Base-by-base conservation (phyloP, 2,888 invertebrate species). In the Diabrotica balteata region DNA sequence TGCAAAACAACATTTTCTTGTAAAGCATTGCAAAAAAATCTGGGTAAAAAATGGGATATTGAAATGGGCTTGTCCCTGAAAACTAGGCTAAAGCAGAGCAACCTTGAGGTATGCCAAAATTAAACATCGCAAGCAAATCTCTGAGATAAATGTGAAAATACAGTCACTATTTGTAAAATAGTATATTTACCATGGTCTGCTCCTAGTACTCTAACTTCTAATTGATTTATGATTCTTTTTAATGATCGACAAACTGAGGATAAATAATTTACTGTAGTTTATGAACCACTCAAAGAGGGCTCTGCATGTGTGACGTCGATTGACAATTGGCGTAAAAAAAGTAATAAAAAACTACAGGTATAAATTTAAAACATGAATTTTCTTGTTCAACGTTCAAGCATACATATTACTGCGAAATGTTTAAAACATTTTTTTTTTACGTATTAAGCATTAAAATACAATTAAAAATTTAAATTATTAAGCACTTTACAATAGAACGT, bases 1-100 rank as follows among this genome's bases (percentile, higher is more conserved):
- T 96, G 89, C 89, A 82, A 82, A 77, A 79, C 74, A 77, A 79
- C 74, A 73, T 59, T 22, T 60, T 57, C 11, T 55, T 63, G 47
- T 61, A 73, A 73, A 71, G 10, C 60, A 63, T 59, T 59, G 10
- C 22, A 17, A 58, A 63, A 63, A 53, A 67, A 66, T 44, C 10
- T 42, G 11, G 47, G 22, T 22, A 59, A 63, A 65, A 67, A 53
- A 60, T n/a, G 61, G 63, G 57, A 63, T 67, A 58, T 66, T 60
- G 63, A 79, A 81, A 82, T 83, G 83, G 83, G 83, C 82, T 83
- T 83, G 83, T 77, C 84, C 82, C 79, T 80, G 74, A 76, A 79
- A 80, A 80, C 75, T 81, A 79, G 80, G 81, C 80, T 81, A 79
- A 69, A 50, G 54, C 66, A 53, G 61, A 10, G 55, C 62, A 66